phyloP scores from a whole-genome alignment of 2,797 vertebrate genomes.

The Carduelis carduelis region DNA sequence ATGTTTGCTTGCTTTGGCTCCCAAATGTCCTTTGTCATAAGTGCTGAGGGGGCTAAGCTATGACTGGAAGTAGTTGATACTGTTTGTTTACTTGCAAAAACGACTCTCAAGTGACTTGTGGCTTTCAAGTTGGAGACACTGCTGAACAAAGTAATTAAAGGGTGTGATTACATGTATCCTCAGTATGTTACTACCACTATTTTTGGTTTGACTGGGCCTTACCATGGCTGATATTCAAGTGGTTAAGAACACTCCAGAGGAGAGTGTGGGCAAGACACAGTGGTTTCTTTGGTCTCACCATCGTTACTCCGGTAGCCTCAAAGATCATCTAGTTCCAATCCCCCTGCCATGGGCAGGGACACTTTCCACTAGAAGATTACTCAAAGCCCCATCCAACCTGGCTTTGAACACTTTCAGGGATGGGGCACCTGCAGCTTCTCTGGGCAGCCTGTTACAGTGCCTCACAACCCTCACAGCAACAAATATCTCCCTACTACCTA shows the following conservation, averaged over 20 bases:
- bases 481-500: not conserved
- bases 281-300: not conserved
- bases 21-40: not conserved
- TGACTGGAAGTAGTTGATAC: slow-evolving; percentile 19
- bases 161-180: not conserved
- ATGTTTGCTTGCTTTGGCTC: slow-evolving; percentile 54
- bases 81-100: slow-evolving; percentile 1
- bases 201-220: not conserved
- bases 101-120: not conserved
- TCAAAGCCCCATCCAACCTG: not conserved
- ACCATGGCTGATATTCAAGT: not conserved
- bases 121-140: not conserved
- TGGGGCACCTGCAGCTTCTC: not conserved
- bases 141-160: not conserved
- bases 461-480: not conserved
- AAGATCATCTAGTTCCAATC: not conserved
- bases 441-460: not conserved
- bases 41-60: not conserved
- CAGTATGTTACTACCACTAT: not conserved
- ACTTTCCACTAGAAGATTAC: not conserved
- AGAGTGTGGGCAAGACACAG: fast-evolving
- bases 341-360: not conserved
- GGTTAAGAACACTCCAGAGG: not conserved
- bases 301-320: not conserved
- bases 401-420: not conserved